phyloP scores from a whole-genome alignment of 2,113 vertebrate genomes.

The Corapipo altera region DNA sequence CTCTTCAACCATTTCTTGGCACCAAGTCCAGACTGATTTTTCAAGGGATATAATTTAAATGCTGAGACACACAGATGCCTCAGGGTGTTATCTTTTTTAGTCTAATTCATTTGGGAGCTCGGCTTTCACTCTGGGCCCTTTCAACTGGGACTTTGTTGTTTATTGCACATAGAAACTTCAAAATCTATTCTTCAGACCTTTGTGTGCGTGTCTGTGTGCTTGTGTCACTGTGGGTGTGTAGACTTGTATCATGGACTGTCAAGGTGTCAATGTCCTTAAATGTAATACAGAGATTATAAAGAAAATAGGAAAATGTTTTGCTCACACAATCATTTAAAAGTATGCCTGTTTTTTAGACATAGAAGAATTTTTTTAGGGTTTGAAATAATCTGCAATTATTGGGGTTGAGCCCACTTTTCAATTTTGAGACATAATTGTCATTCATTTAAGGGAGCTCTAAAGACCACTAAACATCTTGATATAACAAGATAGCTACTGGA shows the following conservation, averaged over 20 bases:
- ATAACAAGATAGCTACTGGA: neutral
- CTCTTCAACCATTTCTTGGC: conserved; percentile 76
- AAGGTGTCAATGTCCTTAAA: conserved; percentile 59
- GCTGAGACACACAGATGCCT: conserved; percentile 81
- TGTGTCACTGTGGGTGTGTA: neutral
- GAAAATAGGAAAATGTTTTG: conserved; percentile 13
- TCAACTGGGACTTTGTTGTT: conserved; percentile 79
- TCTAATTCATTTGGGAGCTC: conserved; percentile 76
- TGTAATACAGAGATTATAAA: conserved; percentile 14
- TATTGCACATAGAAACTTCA: conserved; percentile 72
- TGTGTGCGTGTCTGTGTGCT: neutral
- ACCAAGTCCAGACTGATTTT: conserved; percentile 79
- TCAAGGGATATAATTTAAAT: conserved; percentile 83
- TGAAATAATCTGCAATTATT: neutral
- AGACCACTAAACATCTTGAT: neutral
- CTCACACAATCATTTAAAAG: neutral
- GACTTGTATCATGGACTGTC: neutral
- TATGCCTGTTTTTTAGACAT: neutral
- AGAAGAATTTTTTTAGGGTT: neutral
- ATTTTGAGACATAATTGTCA: neutral
- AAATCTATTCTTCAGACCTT: conserved; percentile 61
- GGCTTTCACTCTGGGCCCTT: conserved; percentile 75
- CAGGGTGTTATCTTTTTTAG: conserved; percentile 78
- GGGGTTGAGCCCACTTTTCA: neutral
- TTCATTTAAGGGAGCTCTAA: neutral